A percentile compares a stretch with the other conserved stretches of the same genome.
Evolutionary conservation across 2,113 vertebrate genomes (phyloP).

Genomic region (Sylvilagus bachmani): DNA sequence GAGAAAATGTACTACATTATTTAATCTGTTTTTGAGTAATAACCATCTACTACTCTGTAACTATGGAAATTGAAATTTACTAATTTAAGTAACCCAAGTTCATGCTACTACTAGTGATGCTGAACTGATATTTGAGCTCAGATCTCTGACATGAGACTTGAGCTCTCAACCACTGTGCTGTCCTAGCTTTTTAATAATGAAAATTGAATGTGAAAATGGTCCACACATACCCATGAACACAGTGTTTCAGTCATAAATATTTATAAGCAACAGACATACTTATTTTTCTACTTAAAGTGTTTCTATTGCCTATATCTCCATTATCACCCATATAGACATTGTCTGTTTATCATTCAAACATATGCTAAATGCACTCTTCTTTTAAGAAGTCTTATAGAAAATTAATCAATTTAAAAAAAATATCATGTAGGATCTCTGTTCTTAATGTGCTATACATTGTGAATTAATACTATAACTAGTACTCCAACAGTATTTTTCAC

Average conservation of each 20-base stretch:
- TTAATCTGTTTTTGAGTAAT: constrained; percentile 27
- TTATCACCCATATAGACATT: not conserved
- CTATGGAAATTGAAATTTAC: not conserved
- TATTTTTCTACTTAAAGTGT: not conserved
- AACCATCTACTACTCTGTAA: not conserved
- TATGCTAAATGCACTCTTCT: not conserved
- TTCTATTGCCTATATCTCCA: not conserved
- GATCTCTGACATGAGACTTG: not conserved
- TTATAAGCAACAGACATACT: not conserved
- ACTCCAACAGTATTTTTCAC: no score
- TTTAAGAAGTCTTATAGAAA: not conserved
- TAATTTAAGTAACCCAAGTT: not conserved
- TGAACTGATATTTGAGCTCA: not conserved
- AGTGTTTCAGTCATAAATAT: not conserved
- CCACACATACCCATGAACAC: not conserved
- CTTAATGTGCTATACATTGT: no score
- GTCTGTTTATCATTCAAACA: not conserved
- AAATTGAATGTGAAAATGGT: not conserved
- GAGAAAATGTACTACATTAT: not conserved
- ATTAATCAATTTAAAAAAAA: no score
- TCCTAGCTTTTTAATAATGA: not conserved
- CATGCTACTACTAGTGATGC: not conserved
- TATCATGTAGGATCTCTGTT: no score
- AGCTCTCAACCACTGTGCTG: not conserved
- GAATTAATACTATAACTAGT: no score